A percentile compares a stretch with the other conserved stretches of the same genome.
Evolutionary conservation across 2,113 vertebrate species (phyloP).

Genomic region (Pseudolaguvia tuberculata): DNA sequence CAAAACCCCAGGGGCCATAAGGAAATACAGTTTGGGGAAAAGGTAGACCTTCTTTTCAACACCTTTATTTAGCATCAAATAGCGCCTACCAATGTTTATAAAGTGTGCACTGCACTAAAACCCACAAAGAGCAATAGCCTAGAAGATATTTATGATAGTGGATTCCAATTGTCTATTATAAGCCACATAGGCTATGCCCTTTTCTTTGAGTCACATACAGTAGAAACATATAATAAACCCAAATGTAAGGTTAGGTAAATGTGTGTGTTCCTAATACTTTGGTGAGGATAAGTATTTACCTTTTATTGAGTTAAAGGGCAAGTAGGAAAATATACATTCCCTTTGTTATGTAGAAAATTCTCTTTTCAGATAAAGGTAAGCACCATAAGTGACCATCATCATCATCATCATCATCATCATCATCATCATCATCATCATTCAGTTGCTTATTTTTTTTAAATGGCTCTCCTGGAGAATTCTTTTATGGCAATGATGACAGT

Average conservation of each 20-base stretch:
- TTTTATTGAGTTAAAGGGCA: constrained; percentile 13
- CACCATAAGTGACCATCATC: constrained; percentile 38
- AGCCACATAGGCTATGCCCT: constrained; percentile 27
- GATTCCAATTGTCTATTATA: constrained; percentile 8
- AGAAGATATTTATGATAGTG: constrained; percentile 11
- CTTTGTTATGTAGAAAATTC: constrained; percentile 52
- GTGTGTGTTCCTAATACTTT: no score
- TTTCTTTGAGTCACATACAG: background rate
- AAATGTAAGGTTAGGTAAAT: no score
- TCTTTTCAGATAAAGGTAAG: constrained; percentile 55
- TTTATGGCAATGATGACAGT: constrained; percentile 6
- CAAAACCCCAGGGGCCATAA: constrained; percentile 33
- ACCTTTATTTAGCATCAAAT: constrained; percentile 15
- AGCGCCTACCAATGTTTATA: constrained; percentile 24
- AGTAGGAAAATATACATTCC: constrained; percentile 47
- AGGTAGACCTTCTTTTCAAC: constrained; percentile 34
- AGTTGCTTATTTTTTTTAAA: constrained; percentile 18
- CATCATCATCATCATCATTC: constrained; percentile 25
- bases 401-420: constrained; percentile 5
- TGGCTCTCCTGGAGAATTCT: constrained; percentile 28
- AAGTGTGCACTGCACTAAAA: constrained; percentile 26
- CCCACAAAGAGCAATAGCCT: background rate
- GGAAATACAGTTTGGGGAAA: constrained; percentile 20
- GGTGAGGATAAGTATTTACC: background rate
- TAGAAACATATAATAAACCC: constrained; percentile 24